Conservation (phyloP, 2,888 invertebrate genomes). For the Rapana venosa region DNA sequence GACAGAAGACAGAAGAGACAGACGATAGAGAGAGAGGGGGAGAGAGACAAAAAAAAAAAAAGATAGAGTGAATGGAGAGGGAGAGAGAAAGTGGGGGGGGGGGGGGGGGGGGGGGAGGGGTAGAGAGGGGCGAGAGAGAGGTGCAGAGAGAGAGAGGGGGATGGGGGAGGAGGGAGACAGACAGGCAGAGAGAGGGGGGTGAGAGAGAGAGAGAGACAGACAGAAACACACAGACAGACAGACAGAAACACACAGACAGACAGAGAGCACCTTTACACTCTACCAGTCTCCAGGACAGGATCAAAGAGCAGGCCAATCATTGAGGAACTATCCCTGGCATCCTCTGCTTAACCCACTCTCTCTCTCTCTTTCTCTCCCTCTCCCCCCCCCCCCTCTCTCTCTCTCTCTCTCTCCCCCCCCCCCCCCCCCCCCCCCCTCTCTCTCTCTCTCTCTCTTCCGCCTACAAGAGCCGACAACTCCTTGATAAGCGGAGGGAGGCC, state of each 20-base stretch:
- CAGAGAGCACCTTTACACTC: too few species aligned
- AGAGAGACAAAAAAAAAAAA: too few species aligned
- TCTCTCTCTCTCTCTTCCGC: neutral
- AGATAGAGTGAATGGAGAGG: too few species aligned
- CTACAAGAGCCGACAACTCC: neutral
- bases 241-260: too few species aligned
- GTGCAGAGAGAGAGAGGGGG: too few species aligned
- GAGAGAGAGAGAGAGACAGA: too few species aligned
- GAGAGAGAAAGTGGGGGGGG: too few species aligned
- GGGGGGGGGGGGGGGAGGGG: too few species aligned
- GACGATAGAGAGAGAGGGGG: too few species aligned
- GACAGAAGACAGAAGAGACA: too few species aligned
- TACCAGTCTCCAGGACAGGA: neutral
- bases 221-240: too few species aligned
- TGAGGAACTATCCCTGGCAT: neutral
- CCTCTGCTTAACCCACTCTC: neutral
- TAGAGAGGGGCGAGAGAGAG: too few species aligned
- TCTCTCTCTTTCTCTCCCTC: neutral
- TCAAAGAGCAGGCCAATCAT: neutral
- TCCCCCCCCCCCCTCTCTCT: neutral
- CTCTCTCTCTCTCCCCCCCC: neutral
- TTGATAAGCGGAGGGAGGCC: neutral
- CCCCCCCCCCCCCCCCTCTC: neutral
- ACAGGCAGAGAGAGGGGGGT: neutral
- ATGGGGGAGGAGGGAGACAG: neutral